A percentile compares a stretch with the other conserved stretches of the same genome.
phyloP scores from a whole-genome alignment of 2,888 invertebrate genomes.

The Mesoligia furuncula region DNA sequence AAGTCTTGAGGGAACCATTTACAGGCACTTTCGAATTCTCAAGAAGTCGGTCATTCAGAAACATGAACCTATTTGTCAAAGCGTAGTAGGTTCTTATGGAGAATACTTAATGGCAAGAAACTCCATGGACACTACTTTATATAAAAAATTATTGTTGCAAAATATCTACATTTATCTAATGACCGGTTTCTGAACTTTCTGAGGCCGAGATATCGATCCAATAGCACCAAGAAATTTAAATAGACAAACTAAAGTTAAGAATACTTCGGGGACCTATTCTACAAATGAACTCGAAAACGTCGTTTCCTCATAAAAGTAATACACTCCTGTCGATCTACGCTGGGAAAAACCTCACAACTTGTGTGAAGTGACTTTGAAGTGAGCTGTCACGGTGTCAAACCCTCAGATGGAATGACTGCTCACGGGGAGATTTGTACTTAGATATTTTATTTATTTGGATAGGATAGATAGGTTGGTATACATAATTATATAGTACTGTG shows the following conservation, averaged over 20 bases:
- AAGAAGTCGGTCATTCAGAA: neutral
- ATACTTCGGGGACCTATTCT: neutral
- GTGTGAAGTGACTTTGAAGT: neutral
- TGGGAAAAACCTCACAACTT: neutral
- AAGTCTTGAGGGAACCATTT: too few relatives aligned
- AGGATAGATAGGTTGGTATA: neutral
- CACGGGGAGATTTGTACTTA: neutral
- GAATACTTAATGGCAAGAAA: neutral
- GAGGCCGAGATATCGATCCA: neutral
- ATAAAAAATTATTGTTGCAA: neutral
- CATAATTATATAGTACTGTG: too few relatives aligned
- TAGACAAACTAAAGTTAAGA: neutral
- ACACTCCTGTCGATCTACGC: neutral
- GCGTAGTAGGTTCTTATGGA: neutral
- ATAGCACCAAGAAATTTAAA: neutral
- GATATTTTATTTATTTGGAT: too few relatives aligned
- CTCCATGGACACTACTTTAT: neutral
- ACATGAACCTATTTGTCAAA: neutral
- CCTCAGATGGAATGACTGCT: neutral
- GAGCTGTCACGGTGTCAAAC: neutral
- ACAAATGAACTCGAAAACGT: neutral
- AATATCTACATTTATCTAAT: neutral
- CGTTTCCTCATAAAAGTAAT: neutral
- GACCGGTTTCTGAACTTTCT: neutral
- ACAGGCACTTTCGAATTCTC: neutral